Percentiles rank a stretch among this genome's conserved stretches.
phyloP scores from a whole-genome alignment of 2,113 vertebrate species.

The Hippocampus barbouri region DNA sequence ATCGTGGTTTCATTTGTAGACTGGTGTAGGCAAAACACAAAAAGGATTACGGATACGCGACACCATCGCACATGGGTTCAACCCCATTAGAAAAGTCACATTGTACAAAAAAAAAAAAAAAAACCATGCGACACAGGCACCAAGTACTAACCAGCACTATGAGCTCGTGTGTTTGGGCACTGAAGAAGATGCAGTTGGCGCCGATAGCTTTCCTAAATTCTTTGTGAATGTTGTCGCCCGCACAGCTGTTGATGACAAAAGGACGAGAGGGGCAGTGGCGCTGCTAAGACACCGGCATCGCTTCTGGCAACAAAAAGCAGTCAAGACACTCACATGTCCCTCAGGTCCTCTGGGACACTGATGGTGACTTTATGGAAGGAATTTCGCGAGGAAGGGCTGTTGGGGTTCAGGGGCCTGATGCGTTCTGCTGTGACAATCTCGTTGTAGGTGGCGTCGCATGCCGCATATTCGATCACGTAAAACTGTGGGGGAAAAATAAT shows the following conservation, averaged over 20 bases:
- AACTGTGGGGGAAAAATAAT: slow-evolving; percentile 68
- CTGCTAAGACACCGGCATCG: background rate
- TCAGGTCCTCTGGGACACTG: slow-evolving; percentile 83
- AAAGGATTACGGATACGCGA: background rate
- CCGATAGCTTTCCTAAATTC: slow-evolving; percentile 91
- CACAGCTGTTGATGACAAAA: slow-evolving; percentile 73
- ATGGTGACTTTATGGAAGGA: slow-evolving; percentile 86
- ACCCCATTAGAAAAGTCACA: no score
- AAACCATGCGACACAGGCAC: background rate
- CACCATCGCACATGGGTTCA: background rate
- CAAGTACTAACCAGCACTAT: slow-evolving; percentile 81
- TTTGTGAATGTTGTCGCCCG: slow-evolving; percentile 85
- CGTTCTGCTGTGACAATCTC: slow-evolving; percentile 89
- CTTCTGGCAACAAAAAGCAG: background rate
- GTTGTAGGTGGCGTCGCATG: slow-evolving; percentile 88
- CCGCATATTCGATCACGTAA: slow-evolving; percentile 90
- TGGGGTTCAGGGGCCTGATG: slow-evolving; percentile 87
- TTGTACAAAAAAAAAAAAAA: no score
- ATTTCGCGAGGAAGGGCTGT: slow-evolving; percentile 77
- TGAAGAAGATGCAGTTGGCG: slow-evolving; percentile 86
- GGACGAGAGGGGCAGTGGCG: slow-evolving; percentile 8
- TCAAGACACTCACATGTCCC: slow-evolving; percentile 79
- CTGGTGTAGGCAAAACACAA: slow-evolving; percentile 47
- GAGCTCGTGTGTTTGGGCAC: slow-evolving; percentile 77
- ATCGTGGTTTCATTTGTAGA: slow-evolving; percentile 86